Conservation (phyloP, 2,797 vertebrate genomes). For the Valencia hispanica region DNA sequence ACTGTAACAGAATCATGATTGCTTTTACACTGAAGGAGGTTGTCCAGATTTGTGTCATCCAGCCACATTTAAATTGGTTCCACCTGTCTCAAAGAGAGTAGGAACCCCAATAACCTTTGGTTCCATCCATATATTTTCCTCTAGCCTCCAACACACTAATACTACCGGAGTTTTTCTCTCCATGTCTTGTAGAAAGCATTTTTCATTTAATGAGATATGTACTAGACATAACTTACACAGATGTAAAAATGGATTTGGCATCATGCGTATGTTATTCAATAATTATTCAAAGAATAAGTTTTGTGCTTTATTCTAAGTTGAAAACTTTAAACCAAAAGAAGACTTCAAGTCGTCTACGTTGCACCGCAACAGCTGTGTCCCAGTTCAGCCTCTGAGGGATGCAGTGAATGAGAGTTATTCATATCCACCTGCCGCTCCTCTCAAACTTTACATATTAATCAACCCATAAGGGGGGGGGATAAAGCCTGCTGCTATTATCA, state of each 20-base stretch:
- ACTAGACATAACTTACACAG: neutral
- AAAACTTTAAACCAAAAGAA: neutral
- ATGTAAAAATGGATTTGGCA: neutral
- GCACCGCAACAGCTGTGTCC: constrained; percentile 5
- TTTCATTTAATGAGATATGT: neutral
- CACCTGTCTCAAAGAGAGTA: neutral
- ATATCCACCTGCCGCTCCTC: constrained; percentile 12
- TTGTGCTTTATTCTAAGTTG: neutral
- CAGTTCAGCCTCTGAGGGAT: constrained; percentile 1
- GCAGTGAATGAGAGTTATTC: neutral
- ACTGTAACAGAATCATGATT: too few relatives aligned
- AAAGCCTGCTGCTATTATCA: neutral
- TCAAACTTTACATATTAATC: constrained; percentile 25
- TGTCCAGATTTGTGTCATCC: neutral
- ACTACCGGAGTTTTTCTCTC: neutral
- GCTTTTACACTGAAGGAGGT: neutral
- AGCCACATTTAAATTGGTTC: neutral
- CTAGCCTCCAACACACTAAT: neutral
- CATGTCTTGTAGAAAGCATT: neutral
- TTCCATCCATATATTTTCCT: neutral
- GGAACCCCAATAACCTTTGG: neutral
- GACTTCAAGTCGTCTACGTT: neutral
- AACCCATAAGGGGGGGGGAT: neutral
- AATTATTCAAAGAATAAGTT: neutral
- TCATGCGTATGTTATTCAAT: neutral